Conservation (phyloP, 2,797 vertebrate species). For the Megalops cyprinoides region DNA sequence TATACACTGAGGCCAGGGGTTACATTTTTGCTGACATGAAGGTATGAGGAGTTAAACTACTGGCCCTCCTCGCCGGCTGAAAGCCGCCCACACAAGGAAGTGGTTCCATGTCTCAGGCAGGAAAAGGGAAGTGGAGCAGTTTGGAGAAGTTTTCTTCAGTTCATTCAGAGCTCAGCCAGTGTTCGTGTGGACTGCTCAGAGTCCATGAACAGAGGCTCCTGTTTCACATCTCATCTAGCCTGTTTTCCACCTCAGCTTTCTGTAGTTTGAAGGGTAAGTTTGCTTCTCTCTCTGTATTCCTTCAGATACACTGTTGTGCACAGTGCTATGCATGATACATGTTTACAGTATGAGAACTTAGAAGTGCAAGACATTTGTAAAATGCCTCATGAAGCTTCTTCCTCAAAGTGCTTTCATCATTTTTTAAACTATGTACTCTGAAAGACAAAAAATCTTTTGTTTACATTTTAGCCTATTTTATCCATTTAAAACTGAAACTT, state of each 20-base stretch:
- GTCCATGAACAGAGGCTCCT: conserved; percentile 80
- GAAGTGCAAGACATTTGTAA: neutral
- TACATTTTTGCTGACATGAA: conserved; percentile 47
- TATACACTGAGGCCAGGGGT: neutral
- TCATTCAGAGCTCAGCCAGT: conserved; percentile 59
- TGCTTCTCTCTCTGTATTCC: conserved; percentile 39
- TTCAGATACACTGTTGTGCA: neutral
- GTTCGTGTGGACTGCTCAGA: conserved; percentile 91
- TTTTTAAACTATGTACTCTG: too few relatives aligned
- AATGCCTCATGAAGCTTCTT: neutral
- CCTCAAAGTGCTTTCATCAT: neutral
- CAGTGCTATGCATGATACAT: neutral
- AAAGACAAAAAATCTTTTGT: too few relatives aligned
- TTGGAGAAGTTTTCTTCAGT: conserved; percentile 47
- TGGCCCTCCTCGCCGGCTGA: conserved; percentile 47
- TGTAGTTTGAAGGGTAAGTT: conserved; percentile 71
- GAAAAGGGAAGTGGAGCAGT: conserved; percentile 71
- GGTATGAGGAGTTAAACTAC: conserved; percentile 46
- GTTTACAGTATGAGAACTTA: neutral
- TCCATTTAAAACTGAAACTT: neutral
- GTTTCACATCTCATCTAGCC: conserved; percentile 51
- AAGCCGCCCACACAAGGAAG: conserved; percentile 77
- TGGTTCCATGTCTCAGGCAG: conserved; percentile 72
- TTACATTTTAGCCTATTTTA: neutral
- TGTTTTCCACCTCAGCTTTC: conserved; percentile 51